These are phyloP conservation scores for Varanus komodoensis DNA, from an alignment of 2,113 vertebrate genomes.

Conservation along the genomic window DNA sequence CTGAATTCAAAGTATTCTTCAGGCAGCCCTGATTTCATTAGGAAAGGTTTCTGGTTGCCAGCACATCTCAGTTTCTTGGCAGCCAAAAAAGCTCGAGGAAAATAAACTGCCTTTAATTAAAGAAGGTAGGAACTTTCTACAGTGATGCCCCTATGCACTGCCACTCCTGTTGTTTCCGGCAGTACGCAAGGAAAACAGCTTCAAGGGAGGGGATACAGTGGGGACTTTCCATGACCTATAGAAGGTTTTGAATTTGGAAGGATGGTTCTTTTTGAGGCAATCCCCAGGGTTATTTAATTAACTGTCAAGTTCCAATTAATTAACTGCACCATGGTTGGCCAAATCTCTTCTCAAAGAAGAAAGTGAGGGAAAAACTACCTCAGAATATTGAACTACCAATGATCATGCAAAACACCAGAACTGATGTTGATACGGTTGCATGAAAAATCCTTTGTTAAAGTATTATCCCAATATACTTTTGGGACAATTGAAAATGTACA, in stretches of 20 bases:
- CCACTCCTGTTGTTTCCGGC: neutral
- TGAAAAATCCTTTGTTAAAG: neutral
- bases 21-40: constrained; percentile 31
- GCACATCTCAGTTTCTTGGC: constrained; percentile 13
- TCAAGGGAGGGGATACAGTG: neutral
- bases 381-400: neutral
- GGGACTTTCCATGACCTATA: neutral
- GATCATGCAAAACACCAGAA: neutral
- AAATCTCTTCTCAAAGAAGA: constrained; percentile 8
- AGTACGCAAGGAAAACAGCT: neutral
- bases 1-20: constrained; percentile 2
- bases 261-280: constrained; percentile 5
- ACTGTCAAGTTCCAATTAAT: constrained; percentile 14
- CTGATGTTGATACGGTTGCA: neutral
- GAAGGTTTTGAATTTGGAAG: neutral
- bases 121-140: neutral
- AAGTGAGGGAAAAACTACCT: neutral
- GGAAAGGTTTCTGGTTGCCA: constrained; percentile 18
- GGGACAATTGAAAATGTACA: neutral
- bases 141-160: neutral
- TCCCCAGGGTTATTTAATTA: constrained; percentile 22
- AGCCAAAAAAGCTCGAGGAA: neutral
- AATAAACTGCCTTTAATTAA: constrained; percentile 28
- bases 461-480: neutral
- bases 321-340: constrained; percentile 11